phyloP scores from a whole-genome alignment of 2,797 vertebrate genomes.

The Phrynocephalus vlangalii region DNA sequence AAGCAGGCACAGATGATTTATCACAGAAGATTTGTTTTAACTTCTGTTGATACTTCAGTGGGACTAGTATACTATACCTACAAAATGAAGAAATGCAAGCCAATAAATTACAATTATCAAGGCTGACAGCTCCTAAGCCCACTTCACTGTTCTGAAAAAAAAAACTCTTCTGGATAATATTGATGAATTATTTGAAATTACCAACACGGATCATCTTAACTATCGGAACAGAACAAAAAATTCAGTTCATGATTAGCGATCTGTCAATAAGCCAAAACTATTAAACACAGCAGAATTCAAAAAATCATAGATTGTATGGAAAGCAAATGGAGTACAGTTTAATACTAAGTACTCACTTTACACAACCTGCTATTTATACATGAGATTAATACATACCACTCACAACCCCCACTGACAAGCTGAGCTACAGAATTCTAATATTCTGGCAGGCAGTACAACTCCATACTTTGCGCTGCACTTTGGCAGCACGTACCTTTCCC shows the following conservation, averaged over 20 bases:
- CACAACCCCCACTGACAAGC: not conserved
- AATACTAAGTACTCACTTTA: conserved; percentile 5
- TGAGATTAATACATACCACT: not conserved
- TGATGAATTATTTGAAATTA: not conserved
- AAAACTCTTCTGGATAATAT: not conserved
- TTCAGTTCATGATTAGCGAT: not conserved
- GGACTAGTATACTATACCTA: not conserved
- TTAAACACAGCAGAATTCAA: conserved; percentile 6
- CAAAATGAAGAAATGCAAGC: not conserved
- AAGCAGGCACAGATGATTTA: not conserved
- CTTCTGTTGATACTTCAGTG: not conserved
- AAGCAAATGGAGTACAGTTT: not conserved
- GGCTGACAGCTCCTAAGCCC: not conserved
- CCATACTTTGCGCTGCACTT: not conserved
- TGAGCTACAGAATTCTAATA: not conserved
- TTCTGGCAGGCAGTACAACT: not conserved
- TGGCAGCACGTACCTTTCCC: not conserved
- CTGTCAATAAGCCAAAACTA: not conserved
- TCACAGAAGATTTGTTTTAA: not conserved
- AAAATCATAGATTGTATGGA: not conserved
- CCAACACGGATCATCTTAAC: not conserved
- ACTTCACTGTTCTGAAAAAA: not conserved
- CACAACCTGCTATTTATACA: not conserved
- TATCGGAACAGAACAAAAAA: not conserved
- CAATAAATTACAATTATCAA: not conserved